These are phyloP conservation scores for Perdix hodgsoniae DNA, from an alignment of 2,797 vertebrate species.

Conservation along the genomic window DNA sequence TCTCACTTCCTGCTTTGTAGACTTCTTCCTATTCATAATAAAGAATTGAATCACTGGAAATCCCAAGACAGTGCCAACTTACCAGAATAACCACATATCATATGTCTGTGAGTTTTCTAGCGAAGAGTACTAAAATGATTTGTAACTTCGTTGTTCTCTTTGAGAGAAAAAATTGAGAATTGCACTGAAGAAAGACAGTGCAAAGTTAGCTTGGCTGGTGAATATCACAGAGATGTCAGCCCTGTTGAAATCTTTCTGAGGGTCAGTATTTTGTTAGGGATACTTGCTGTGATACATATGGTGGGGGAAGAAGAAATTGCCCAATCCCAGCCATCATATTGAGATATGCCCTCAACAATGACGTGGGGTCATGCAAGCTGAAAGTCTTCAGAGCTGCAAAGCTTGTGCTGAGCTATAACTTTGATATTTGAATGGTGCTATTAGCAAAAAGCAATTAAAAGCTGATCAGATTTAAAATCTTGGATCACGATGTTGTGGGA, in stretches of 20 bases:
- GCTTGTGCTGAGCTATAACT: neutral
- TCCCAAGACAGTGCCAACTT: slow-evolving; percentile 56
- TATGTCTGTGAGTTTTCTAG: slow-evolving; percentile 55
- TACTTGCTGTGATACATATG: neutral
- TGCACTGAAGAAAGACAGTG: neutral
- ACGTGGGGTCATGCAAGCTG: neutral
- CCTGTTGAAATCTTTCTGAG: neutral
- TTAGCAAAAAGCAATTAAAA: neutral
- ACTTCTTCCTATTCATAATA: slow-evolving; percentile 64
- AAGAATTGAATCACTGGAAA: slow-evolving; percentile 72
- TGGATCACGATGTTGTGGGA: neutral
- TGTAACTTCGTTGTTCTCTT: neutral
- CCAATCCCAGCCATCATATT: neutral
- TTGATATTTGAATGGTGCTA: neutral
- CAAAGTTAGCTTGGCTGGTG: neutral
- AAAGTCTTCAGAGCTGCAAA: neutral
- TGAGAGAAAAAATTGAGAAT: neutral
- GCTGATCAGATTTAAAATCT: neutral
- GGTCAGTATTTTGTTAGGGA: neutral
- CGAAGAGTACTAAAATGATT: slow-evolving; percentile 43
- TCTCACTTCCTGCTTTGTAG: slow-evolving; percentile 60
- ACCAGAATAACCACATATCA: slow-evolving; percentile 50
- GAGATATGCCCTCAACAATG: neutral
- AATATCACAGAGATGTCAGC: neutral
- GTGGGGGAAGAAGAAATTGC: neutral